Conservation (phyloP, 1,140 invertebrate species). For the Diachasmimorpha longicaudata region DNA sequence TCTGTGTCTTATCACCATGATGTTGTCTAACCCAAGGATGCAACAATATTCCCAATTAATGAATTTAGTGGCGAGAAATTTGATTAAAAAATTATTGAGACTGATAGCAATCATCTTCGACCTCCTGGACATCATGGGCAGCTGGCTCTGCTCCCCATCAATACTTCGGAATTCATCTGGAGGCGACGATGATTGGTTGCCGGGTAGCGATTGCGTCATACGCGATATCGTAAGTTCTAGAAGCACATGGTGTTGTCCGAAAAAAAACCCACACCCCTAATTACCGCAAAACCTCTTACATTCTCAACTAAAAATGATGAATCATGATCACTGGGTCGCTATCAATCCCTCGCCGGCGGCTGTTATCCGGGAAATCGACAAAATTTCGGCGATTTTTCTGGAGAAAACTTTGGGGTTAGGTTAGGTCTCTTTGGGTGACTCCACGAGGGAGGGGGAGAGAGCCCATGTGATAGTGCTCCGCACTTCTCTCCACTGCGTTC, state of each 20-base stretch:
- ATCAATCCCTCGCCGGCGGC: not conserved
- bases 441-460: not conserved
- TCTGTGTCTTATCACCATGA: too few relatives aligned
- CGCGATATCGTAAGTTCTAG: constrained; percentile 30
- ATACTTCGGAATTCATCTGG: too few relatives aligned
- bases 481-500: constrained; percentile 34
- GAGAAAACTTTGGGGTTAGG: constrained; percentile 1
- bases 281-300: not conserved
- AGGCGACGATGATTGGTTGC: not conserved
- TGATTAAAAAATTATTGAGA: too few relatives aligned
- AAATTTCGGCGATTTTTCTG: not conserved
- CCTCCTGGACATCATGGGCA: too few relatives aligned
- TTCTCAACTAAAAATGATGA: not conserved
- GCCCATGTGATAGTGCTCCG: constrained; percentile 42
- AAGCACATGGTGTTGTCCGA: constrained; percentile 3
- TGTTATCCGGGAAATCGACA: not conserved
- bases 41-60: too few relatives aligned
- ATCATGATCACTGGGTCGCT: not conserved
- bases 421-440: not conserved
- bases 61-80: too few relatives aligned
- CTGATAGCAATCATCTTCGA: too few relatives aligned
- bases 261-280: not conserved
- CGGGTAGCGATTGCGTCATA: constrained; percentile 25
- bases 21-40: too few relatives aligned
- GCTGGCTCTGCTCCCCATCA: too few relatives aligned